Evolutionary conservation across 1,140 invertebrate species (phyloP), one percentile per base, ranked within the genome.

Genomic region (Harlomillsia oculata): DNA sequence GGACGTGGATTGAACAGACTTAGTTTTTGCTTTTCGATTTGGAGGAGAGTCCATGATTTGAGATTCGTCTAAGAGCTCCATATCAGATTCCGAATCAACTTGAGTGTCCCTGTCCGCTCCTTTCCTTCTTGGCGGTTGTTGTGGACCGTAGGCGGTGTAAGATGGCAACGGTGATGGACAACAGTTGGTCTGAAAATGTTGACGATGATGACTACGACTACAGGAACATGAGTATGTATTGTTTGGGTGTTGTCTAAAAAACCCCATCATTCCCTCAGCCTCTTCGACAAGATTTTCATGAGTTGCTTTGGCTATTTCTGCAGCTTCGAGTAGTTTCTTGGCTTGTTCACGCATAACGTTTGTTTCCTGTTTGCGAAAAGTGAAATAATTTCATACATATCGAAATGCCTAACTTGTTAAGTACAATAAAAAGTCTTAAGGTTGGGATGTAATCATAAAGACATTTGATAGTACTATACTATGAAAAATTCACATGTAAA

Each of bases 201-300:
- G 43, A 1, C 55, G 37, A 25, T 40, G 30, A 28, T 52, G 34
- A 39, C 28, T n/a, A 20, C 51, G 55, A 23, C 51, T 44, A 32
- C 49, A 45, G 34, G 48, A 45, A 49, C 25, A 57, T 26, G 55
- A 32, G 16, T 30, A 49, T 28, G 45, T 28, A 4, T 14, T 43
- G 3, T 16, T 50, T 16, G 55, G 51, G 29, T 23, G 36, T 28
- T 62, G 60, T 36, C 56, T 26, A 1, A 62, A 34, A 41, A 58
- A 63, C 18, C n/a, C 36, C 13, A 63, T 30, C 25, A 63, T n/a
- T 34, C 56, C 43, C 32, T 63, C 43, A 11, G 61, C 61, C 40
- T 63, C 56, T 21, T 63, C 61, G 32, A 46, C 14, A 16, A 63
- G 29, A 23, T 59, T 49, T 18, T 55, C 50, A 37, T 63, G 53